Percentiles rank a stretch among this genome's conserved stretches.
These are phyloP conservation scores for Amblyornis subalaris DNA, from an alignment of 2,113 vertebrate species.

Conservation along the genomic window DNA sequence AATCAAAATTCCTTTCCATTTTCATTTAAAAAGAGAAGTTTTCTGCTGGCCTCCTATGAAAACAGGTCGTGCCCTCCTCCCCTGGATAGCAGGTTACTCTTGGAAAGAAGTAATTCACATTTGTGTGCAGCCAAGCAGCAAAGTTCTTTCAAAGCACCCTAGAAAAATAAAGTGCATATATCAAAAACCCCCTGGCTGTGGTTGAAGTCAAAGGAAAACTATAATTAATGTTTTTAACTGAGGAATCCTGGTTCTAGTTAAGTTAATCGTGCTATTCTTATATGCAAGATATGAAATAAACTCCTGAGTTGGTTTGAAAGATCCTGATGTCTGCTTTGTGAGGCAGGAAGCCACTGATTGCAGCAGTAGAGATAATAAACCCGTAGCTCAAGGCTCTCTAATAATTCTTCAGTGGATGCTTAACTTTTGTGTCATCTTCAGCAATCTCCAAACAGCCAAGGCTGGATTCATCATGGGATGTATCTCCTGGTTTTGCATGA, in stretches of 20 bases:
- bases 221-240: not conserved
- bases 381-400: not conserved
- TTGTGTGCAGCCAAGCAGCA: conserved; percentile 33
- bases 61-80: conserved; percentile 4
- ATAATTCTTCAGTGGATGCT: not conserved
- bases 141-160: not conserved
- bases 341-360: not conserved
- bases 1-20: conserved; percentile 17
- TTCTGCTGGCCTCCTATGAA: not conserved
- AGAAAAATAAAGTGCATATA: not conserved
- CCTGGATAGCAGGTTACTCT: not conserved
- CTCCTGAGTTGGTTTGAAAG: not conserved
- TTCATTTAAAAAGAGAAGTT: not conserved
- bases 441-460: not conserved
- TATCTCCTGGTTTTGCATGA: not conserved
- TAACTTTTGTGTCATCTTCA: not conserved
- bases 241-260: not conserved
- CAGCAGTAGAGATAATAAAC: not conserved
- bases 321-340: not conserved
- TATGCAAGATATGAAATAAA: not conserved
- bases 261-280: not conserved
- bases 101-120: not conserved
- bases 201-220: not conserved
- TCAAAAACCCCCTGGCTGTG: not conserved
- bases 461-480: not conserved